Base-by-base conservation (phyloP, 2,113 vertebrate genomes). In the Takifugu flavidus region DNA sequence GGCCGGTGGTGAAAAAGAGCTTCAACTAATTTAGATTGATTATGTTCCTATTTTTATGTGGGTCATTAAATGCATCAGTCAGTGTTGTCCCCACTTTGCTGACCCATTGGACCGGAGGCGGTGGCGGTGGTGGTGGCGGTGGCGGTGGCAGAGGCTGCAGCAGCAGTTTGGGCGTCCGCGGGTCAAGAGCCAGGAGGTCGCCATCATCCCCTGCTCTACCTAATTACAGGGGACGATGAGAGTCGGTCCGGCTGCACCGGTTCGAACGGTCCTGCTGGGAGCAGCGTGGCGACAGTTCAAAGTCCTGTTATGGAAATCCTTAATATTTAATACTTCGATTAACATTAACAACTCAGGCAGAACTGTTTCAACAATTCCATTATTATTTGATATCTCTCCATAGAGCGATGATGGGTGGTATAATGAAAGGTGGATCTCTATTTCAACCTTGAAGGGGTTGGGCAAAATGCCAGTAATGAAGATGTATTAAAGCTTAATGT, bases 401-500 rank as follows among this genome's bases (percentile, higher is more conserved):
- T 69, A 79, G 88, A 86, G 88, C 72, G 52, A 69, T 89, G 86
- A 89, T 87, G 82, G 86, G 67, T 65, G 82, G 69, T 55, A 79
- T 90, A 89, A 90, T 91, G 90, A 91, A 90, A 92, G 90, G 87
- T 92, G 93, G 93, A 90, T 94, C 94, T 95, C 88, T 89, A 89
- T 88, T 95, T 96, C 95, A 98, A 96, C 95, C 95, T 98, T 98
- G 96, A 94, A 94, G 92, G 90, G 91, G 90, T 92, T 93, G 91
- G 95, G 96, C 94, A 90, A 83, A 87, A 86, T 92, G 94, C 95
- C 96, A 98, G 95, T 99, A 99, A 99, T 99, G 95, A 98, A 99
- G 96, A 98, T 91, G 89, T 95, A 99, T 98, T 94, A 98, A 95
- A 95, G 90, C 95, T 98, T 98, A 98, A 99, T 99, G 96, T 90